These are phyloP conservation scores for Cephus cinctus DNA, from an alignment of 1,140 invertebrate genomes.

Conservation along the genomic window DNA sequence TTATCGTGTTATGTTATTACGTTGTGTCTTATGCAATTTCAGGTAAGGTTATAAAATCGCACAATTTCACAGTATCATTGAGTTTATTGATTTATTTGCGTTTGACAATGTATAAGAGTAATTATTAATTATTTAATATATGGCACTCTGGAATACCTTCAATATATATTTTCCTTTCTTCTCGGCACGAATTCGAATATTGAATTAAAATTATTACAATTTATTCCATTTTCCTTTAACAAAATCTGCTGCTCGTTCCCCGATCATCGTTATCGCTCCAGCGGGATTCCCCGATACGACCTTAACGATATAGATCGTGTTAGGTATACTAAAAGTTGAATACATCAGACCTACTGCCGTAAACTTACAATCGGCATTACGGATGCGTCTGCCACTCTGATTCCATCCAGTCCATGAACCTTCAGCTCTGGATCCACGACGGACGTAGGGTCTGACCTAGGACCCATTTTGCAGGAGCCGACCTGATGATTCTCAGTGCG, in stretches of 20 bases:
- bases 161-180: too few species aligned
- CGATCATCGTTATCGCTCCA: conserved; percentile 59
- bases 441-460: conserved; percentile 39
- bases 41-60: too few species aligned
- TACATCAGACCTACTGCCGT: too few species aligned
- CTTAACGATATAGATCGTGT: too few species aligned
- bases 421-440: conserved; percentile 55
- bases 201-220: not conserved
- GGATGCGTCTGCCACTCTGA: conserved; percentile 55
- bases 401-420: conserved; percentile 49
- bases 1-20: too few species aligned
- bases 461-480: conserved; percentile 64
- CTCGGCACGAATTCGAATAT: not conserved
- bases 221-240: conserved; percentile 43
- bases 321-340: too few species aligned
- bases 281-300: conserved; percentile 53
- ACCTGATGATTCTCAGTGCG: conserved; percentile 59
- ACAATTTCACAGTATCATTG: too few species aligned
- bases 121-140: too few species aligned
- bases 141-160: too few species aligned
- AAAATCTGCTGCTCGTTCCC: conserved; percentile 59
- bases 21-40: too few species aligned
- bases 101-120: too few species aligned
- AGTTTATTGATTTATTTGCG: too few species aligned
- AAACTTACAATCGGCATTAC: conserved; percentile 40